Conservation (phyloP, 1,140 invertebrate genomes). For the Cataglyphis hispanica region DNA sequence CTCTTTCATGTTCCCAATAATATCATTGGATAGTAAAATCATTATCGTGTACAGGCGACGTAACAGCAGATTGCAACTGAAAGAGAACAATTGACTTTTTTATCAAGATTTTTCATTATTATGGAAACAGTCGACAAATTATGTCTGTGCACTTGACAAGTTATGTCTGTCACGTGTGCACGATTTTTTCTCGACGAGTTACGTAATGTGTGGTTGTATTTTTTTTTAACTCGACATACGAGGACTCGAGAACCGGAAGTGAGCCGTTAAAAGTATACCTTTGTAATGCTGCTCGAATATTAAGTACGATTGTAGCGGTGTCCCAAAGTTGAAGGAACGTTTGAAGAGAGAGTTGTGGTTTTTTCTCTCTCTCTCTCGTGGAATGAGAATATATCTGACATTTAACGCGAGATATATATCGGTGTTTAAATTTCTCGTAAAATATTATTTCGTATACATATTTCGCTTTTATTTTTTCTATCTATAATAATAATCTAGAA, state of each 20-base stretch:
- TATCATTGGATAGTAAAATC: conserved; percentile 7
- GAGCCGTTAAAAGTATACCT: conserved; percentile 4
- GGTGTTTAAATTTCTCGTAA: background rate
- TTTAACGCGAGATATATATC: background rate
- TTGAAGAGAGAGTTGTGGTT: background rate
- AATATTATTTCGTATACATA: background rate
- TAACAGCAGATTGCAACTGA: conserved; percentile 1
- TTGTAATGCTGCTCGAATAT: conserved; percentile 6
- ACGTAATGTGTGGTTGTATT: background rate
- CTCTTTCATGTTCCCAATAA: conserved; percentile 14
- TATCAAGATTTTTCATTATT: conserved; percentile 26
- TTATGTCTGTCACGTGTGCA: background rate
- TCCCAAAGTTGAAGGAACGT: background rate
- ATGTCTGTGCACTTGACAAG: too few relatives aligned
- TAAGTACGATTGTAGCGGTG: background rate
- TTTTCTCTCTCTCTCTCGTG: background rate
- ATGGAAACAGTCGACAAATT: background rate
- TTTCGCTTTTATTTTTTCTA: background rate
- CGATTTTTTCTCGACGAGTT: conserved; percentile 22
- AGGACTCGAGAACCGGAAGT: conserved; percentile 25
- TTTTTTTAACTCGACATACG: background rate
- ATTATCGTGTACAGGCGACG: background rate
- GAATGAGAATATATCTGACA: background rate
- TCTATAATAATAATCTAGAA: background rate
- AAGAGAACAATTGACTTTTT: conserved; percentile 18